phyloP scores from a whole-genome alignment of 2,113 vertebrate genomes.

The Ahaetulla prasina region DNA sequence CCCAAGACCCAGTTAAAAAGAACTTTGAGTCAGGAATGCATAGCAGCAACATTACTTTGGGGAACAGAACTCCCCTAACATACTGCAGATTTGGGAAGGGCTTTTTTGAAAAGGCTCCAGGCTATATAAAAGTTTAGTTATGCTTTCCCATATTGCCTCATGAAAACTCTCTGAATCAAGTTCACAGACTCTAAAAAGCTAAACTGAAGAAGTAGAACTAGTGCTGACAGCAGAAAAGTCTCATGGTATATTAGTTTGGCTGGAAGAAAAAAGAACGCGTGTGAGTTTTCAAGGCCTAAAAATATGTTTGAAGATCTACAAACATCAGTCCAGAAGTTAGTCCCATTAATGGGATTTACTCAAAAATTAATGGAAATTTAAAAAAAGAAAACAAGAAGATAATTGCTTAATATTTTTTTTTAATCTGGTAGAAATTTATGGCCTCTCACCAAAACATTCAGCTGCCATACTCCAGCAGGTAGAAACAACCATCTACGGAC shows the following conservation, averaged over 20 bases:
- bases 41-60: slow-evolving; percentile 68
- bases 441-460: not conserved
- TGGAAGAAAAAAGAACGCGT: not conserved
- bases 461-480: not conserved
- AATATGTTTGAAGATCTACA: not conserved
- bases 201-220: slow-evolving; percentile 22
- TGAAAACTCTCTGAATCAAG: slow-evolving; percentile 46
- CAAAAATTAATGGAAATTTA: not conserved
- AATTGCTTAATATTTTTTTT: too few species aligned
- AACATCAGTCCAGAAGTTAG: not conserved
- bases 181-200: slow-evolving; percentile 47
- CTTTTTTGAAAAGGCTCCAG: slow-evolving; percentile 55
- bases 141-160: slow-evolving; percentile 53
- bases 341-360: not conserved
- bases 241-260: not conserved
- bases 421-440: not conserved
- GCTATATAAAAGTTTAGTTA: slow-evolving; percentile 65
- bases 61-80: slow-evolving; percentile 72
- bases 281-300: not conserved
- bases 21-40: slow-evolving; percentile 64
- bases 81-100: slow-evolving; percentile 71
- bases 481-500: not conserved
- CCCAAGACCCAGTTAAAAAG: slow-evolving; percentile 59
- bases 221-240: slow-evolving; percentile 26
- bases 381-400: not conserved